phyloP scores from a whole-genome alignment of 2,113 vertebrate genomes.

The Salvator merianae region DNA sequence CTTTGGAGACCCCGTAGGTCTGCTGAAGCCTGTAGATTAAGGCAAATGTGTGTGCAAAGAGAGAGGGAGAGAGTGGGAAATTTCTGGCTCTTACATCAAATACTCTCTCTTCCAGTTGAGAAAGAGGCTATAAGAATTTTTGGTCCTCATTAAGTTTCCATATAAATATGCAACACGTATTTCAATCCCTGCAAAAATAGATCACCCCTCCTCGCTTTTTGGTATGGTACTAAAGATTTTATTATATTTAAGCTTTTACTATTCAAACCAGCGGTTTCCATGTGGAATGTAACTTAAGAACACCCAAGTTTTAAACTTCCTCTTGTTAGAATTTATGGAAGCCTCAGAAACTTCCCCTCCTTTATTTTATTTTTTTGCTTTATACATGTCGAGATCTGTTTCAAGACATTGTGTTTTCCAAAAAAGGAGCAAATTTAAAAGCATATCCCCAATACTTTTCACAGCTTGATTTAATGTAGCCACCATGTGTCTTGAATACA shows the following conservation, averaged over 20 bases:
- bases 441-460: slow-evolving; percentile 66
- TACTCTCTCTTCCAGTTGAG: slow-evolving; percentile 6
- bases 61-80: too few relatives aligned
- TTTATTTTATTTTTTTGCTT: not conserved
- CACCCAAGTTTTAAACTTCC: slow-evolving; percentile 79
- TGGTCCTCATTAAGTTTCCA: slow-evolving; percentile 45
- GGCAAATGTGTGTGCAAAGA: not conserved
- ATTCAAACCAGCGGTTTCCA: slow-evolving; percentile 72
- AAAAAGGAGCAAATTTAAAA: slow-evolving; percentile 40
- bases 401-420: slow-evolving; percentile 52
- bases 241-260: slow-evolving; percentile 65
- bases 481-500: slow-evolving; percentile 74
- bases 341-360: slow-evolving; percentile 52
- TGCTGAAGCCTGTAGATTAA: slow-evolving; percentile 30
- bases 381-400: slow-evolving; percentile 63
- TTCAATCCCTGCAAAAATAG: slow-evolving; percentile 59
- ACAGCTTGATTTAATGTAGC: slow-evolving; percentile 78
- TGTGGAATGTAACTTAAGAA: slow-evolving; percentile 69
- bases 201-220: not conserved
- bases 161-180: not conserved
- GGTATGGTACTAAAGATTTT: slow-evolving; percentile 57
- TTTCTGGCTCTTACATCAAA: slow-evolving; percentile 16
- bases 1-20: not conserved
- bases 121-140: slow-evolving; percentile 41
- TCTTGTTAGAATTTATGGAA: slow-evolving; percentile 73